These are phyloP conservation scores for Rhinogobio ventralis DNA, from an alignment of 2,797 vertebrate species.

Conservation along the genomic window DNA sequence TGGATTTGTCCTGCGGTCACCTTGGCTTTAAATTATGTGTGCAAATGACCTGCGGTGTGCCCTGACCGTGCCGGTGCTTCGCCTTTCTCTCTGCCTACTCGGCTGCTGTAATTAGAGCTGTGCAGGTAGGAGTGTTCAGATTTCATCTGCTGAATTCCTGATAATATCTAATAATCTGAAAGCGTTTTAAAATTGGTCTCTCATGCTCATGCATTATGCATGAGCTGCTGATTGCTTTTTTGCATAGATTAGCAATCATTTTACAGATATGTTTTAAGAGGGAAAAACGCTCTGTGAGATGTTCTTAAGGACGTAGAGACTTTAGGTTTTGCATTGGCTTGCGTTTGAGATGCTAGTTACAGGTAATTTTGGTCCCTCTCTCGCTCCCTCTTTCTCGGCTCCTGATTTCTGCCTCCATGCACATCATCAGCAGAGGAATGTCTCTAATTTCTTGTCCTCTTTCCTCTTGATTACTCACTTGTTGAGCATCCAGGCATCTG, in stretches of 20 bases:
- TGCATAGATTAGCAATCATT: constrained; percentile 90
- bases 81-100: constrained; percentile 67
- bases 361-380: constrained; percentile 69
- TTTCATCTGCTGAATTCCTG: constrained; percentile 81
- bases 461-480: constrained; percentile 80
- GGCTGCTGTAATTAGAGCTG: constrained; percentile 78
- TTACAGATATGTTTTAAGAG: constrained; percentile 75
- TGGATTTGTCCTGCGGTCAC: constrained; percentile 31
- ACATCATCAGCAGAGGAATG: constrained; percentile 74
- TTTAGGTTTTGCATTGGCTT: constrained; percentile 72
- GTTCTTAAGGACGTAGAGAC: constrained; percentile 64
- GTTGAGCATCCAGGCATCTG: constrained; percentile 76
- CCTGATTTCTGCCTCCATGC: constrained; percentile 76
- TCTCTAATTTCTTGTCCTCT: constrained; percentile 74
- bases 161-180: constrained; percentile 86
- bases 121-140: constrained; percentile 83
- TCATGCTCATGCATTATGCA: constrained; percentile 85
- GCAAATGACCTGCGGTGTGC: constrained; percentile 58
- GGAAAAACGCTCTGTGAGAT: constrained; percentile 61
- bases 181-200: constrained; percentile 63
- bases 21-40: constrained; percentile 46
- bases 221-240: constrained; percentile 85
- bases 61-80: constrained; percentile 47
- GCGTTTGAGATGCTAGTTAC: constrained; percentile 76
- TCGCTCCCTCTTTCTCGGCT: constrained; percentile 65